phyloP scores from a whole-genome alignment of 30 jellyfish, hydroid and myxozoan species.

The Hydractinia symbiolongicarpus region DNA sequence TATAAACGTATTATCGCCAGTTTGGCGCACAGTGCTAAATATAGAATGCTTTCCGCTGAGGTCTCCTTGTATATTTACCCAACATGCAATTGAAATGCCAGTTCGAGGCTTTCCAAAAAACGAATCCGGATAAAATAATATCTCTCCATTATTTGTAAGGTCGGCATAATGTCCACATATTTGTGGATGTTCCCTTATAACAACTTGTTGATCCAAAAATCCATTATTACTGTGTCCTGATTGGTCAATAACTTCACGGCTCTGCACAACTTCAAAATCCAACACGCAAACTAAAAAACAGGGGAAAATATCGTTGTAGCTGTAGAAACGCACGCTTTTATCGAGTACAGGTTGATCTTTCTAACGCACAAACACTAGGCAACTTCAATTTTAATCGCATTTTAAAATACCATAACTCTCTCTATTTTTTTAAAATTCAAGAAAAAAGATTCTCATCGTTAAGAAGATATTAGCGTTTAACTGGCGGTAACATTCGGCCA shows the following conservation, averaged over 20 bases:
- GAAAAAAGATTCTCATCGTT: no score
- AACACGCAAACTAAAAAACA: conserved; percentile 62
- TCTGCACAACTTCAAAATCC: conserved; percentile 82
- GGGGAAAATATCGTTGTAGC: no score
- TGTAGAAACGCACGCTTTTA: neutral
- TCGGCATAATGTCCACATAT: conserved; percentile 98
- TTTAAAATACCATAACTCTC: no score
- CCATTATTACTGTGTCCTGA: conserved; percentile 94
- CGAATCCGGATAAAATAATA: conserved; percentile 60
- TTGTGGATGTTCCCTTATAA: conserved; percentile 68
- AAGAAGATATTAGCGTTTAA: no score
- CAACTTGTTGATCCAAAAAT: conserved; percentile 51
- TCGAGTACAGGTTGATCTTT: neutral
- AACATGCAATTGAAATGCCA: conserved; percentile 92
- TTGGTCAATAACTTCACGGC: conserved; percentile 68
- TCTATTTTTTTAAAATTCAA: no score
- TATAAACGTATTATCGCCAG: conserved; percentile 45
- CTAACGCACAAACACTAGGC: neutral
- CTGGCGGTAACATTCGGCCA: no score
- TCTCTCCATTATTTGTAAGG: conserved; percentile 77
- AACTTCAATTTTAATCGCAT: neutral
- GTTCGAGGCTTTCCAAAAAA: conserved; percentile 88
- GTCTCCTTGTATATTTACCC: conserved; percentile 83
- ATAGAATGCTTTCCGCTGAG: conserved; percentile 62
- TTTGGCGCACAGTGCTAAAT: conserved; percentile 75